A percentile compares a stretch with the other conserved stretches of the same genome.
Evolutionary conservation across 2,113 vertebrate species (phyloP).

Genomic region (Acanthisitta chloris): DNA sequence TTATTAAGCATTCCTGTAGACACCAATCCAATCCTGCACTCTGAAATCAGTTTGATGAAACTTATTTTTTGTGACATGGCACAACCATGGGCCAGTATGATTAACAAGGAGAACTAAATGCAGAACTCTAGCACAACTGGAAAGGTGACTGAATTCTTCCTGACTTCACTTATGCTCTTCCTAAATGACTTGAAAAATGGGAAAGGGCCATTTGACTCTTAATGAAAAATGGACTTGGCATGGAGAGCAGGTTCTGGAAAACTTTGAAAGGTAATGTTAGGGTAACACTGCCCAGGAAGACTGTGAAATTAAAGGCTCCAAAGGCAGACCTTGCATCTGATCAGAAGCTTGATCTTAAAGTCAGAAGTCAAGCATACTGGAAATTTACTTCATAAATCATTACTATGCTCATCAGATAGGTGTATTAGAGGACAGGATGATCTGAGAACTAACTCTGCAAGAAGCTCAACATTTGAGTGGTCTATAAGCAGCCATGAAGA

Average conservation of each 20-base stretch:
- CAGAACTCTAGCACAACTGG: background rate
- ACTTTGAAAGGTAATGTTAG: background rate
- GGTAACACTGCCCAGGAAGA: background rate
- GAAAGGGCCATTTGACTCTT: background rate
- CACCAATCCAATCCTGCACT: background rate
- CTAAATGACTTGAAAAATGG: background rate
- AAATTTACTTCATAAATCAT: background rate
- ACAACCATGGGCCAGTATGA: background rate
- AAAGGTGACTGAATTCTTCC: background rate
- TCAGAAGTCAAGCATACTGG: background rate
- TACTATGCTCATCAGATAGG: background rate
- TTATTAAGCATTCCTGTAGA: background rate
- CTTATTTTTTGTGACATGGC: background rate
- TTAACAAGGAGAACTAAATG: background rate
- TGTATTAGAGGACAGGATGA: background rate
- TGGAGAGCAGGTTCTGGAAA: background rate
- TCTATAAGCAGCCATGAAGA: background rate
- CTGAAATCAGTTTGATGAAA: background rate
- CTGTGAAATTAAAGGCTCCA: background rate
- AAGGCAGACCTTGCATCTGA: background rate
- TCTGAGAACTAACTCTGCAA: background rate
- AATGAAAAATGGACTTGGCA: background rate
- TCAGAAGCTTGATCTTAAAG: background rate
- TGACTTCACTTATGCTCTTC: background rate
- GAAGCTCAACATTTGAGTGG: background rate